A percentile compares a stretch with the other conserved stretches of the same genome.
Evolutionary conservation across 2,113 vertebrate genomes (phyloP).

Genomic region (Callorhinus ursinus): DNA sequence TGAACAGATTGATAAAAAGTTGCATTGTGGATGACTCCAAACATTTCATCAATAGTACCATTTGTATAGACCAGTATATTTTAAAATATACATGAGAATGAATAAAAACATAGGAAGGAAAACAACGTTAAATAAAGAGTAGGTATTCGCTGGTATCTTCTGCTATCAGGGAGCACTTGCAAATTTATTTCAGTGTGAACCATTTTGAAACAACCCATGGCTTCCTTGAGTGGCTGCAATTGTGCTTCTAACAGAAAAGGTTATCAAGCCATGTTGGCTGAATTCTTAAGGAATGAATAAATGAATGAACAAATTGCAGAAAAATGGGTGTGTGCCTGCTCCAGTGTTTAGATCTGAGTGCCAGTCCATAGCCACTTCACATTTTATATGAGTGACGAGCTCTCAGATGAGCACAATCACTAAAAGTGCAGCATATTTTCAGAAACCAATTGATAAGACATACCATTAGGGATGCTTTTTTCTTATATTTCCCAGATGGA

Average conservation of each 20-base stretch:
- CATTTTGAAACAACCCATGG: not conserved
- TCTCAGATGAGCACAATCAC: not conserved
- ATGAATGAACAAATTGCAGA: not conserved
- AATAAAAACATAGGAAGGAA: not conserved
- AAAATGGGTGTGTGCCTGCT: not conserved
- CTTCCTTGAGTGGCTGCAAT: not conserved
- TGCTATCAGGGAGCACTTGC: not conserved
- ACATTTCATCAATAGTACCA: not conserved
- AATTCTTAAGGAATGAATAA: not conserved
- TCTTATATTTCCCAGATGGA: not conserved
- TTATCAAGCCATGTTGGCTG: not conserved
- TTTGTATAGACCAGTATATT: not conserved
- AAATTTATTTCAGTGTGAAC: not conserved
- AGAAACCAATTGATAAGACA: conserved; percentile 9
- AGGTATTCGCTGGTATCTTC: not conserved
- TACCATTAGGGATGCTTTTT: not conserved
- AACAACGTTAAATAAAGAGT: not conserved
- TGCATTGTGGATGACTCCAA: not conserved
- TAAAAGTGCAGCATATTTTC: not conserved
- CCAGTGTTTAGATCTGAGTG: not conserved
- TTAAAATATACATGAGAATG: not conserved
- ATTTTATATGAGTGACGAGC: not conserved
- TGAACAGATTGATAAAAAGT: not conserved
- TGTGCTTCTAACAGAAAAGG: not conserved
- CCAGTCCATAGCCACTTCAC: not conserved